A percentile compares a stretch with the other conserved stretches of the same genome.
Evolutionary conservation across 2,797 vertebrate species (phyloP).

Genomic region (Enteromius argenteus): DNA sequence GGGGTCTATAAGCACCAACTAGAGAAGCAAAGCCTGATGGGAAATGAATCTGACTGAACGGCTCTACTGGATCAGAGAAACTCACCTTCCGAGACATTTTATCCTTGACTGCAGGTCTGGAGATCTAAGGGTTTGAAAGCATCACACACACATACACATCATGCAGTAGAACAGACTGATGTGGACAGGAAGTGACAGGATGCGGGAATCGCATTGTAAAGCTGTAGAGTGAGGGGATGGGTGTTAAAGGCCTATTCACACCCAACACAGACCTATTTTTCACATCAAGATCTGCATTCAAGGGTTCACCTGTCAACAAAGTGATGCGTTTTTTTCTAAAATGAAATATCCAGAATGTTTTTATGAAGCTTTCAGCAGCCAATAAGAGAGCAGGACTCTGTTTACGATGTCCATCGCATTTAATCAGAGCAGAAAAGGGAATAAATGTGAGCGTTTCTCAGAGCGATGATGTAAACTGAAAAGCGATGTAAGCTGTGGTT

Average conservation of each 20-base stretch:
- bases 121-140: slow-evolving; percentile 82
- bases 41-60: not conserved
- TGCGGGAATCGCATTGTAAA: not conserved
- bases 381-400: not conserved
- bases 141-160: slow-evolving; percentile 71
- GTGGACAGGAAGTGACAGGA: slow-evolving; percentile 29
- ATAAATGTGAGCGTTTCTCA: not conserved
- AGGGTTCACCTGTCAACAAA: not conserved
- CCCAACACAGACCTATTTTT: not conserved
- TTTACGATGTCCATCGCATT: not conserved
- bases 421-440: not conserved
- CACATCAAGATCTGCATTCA: not conserved
- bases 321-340: not conserved
- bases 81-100: slow-evolving; percentile 82
- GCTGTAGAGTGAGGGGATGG: not conserved
- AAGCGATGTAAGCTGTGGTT: not conserved
- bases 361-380: not conserved
- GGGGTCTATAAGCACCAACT: slow-evolving; percentile 39
- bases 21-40: slow-evolving; percentile 51
- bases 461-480: not conserved
- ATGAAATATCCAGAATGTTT: not conserved
- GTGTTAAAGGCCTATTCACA: not conserved
- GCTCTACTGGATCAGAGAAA: slow-evolving; percentile 48
- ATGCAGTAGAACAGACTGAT: slow-evolving; percentile 70
- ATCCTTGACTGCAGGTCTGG: slow-evolving; percentile 81